A percentile compares a stretch with the other conserved stretches of the same genome.
Evolutionary conservation across 2,888 invertebrate genomes (phyloP).

Genomic region (Tipula confusa): DNA sequence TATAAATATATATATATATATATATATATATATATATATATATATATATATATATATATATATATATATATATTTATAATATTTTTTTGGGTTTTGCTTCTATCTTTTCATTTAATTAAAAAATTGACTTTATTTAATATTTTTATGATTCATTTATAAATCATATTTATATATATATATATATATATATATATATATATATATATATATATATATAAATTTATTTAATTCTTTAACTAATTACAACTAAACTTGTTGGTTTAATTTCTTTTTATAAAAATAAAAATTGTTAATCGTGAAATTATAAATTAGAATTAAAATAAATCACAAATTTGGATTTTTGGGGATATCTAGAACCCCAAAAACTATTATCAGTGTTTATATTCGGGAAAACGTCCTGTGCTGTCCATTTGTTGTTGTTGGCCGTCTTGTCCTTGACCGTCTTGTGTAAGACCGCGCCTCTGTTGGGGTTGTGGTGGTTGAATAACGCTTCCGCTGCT

Average conservation of each 20-base stretch:
- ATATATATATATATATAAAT: neutral
- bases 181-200: too few species aligned
- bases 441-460: constrained; percentile 46
- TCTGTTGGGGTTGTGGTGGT: constrained; percentile 42
- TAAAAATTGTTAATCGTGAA: neutral
- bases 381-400: constrained; percentile 67
- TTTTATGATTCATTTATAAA: neutral
- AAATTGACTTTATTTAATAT: constrained; percentile 1
- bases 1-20: neutral
- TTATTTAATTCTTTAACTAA: neutral
- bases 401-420: constrained; percentile 56
- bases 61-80: neutral
- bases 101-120: neutral
- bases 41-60: neutral
- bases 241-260: neutral
- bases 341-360: constrained; percentile 37
- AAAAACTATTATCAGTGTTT: constrained; percentile 62
- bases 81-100: neutral
- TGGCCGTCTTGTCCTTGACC: constrained; percentile 48
- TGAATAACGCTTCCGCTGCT: constrained; percentile 53
- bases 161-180: neutral
- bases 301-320: neutral
- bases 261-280: neutral
- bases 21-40: neutral
- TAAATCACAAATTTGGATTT: constrained; percentile 29